These are phyloP conservation scores for Drosophila leontia DNA, from an alignment of 1,140 invertebrate genomes.

Conservation along the genomic window DNA sequence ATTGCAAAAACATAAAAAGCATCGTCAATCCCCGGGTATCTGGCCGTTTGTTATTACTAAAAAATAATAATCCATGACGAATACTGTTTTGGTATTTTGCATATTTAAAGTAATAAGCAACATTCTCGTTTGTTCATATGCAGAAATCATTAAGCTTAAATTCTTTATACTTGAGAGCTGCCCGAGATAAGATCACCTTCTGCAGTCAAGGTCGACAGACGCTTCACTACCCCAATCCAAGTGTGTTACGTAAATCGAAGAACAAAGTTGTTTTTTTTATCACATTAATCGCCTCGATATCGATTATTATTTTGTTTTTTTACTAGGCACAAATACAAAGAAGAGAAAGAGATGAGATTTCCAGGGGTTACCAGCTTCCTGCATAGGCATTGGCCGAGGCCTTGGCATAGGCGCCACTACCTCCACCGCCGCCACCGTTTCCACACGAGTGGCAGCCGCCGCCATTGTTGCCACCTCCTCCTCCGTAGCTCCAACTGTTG, in stretches of 20 bases:
- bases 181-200: neutral
- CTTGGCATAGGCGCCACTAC: conserved; percentile 58
- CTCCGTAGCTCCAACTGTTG: conserved; percentile 60
- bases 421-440: conserved; percentile 28
- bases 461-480: conserved; percentile 19
- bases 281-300: neutral
- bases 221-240: neutral
- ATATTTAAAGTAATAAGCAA: too few species aligned
- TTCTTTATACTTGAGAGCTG: too few species aligned
- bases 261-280: neutral
- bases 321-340: neutral
- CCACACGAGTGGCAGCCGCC: conserved; percentile 42
- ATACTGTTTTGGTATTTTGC: too few species aligned
- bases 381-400: conserved; percentile 64
- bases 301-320: neutral
- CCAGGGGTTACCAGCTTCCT: conserved; percentile 42
- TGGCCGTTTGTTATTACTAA: too few species aligned
- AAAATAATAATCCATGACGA: too few species aligned
- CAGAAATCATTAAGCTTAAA: too few species aligned
- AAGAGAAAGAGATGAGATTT: neutral
- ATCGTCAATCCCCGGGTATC: too few species aligned
- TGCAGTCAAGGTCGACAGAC: too few species aligned
- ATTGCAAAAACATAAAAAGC: too few species aligned
- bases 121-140: too few species aligned
- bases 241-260: neutral